phyloP scores from a whole-genome alignment of 2,113 vertebrate species.

The Microtus oregoni region DNA sequence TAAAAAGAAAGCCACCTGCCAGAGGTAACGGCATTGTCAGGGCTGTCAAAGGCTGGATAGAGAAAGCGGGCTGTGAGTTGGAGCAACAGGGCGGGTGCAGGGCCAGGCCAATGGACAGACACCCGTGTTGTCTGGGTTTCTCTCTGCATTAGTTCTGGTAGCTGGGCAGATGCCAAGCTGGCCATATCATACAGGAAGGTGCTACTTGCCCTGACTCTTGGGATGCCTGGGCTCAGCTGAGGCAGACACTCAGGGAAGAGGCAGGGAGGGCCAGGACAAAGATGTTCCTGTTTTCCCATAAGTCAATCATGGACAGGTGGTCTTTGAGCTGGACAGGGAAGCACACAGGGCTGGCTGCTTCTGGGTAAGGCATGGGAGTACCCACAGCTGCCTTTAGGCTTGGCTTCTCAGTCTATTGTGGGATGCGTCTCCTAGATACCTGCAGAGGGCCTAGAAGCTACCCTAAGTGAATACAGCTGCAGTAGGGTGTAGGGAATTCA shows the following conservation, averaged over 20 bases:
- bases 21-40: not conserved
- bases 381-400: not conserved
- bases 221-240: not conserved
- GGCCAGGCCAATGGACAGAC: constrained; percentile 3
- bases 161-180: not conserved
- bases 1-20: constrained; percentile 19
- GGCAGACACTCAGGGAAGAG: not conserved
- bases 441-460: not conserved
- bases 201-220: not conserved
- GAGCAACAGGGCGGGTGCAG: not conserved
- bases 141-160: not conserved
- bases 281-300: fast-evolving
- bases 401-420: not conserved
- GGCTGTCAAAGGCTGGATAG: not conserved
- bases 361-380: no score
- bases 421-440: no score
- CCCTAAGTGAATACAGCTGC: fast-evolving
- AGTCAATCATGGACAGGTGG: not conserved
- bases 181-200: not conserved
- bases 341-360: not conserved
- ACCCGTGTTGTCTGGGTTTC: fast-evolving
- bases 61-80: not conserved
- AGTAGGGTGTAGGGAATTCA: no score
- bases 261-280: not conserved
- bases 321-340: not conserved